These are phyloP conservation scores for Bufo gargarizans DNA, from an alignment of 2,113 vertebrate species.

Conservation along the genomic window DNA sequence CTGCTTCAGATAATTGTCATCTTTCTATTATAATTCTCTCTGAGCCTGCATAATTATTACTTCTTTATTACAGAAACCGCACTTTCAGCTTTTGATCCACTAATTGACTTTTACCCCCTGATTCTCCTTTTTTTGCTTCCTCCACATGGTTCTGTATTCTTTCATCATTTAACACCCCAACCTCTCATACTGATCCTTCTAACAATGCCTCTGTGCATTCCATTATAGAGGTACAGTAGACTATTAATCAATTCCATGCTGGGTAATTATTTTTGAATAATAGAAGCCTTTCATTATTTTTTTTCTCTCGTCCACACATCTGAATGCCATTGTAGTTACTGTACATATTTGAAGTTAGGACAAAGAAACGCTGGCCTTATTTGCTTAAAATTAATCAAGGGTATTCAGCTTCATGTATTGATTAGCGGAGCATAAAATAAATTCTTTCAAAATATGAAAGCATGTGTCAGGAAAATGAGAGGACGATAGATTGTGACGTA, in stretches of 20 bases:
- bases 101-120: constrained; percentile 63
- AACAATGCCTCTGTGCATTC: constrained; percentile 71
- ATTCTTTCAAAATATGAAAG: constrained; percentile 20
- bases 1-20: constrained; percentile 42
- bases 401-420: constrained; percentile 53
- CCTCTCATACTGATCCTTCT: constrained; percentile 68
- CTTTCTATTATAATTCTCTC: constrained; percentile 22
- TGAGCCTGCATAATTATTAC: constrained; percentile 57
- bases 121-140: constrained; percentile 45
- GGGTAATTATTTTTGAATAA: constrained; percentile 69
- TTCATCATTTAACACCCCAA: constrained; percentile 71
- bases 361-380: constrained; percentile 22
- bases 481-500: not conserved
- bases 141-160: constrained; percentile 63
- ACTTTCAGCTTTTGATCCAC: constrained; percentile 62
- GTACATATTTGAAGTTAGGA: constrained; percentile 45
- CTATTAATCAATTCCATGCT: constrained; percentile 77
- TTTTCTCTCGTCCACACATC: constrained; percentile 43
- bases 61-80: constrained; percentile 58
- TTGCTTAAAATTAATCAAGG: constrained; percentile 57
- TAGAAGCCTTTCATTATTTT: constrained; percentile 50
- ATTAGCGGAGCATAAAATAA: constrained; percentile 30
- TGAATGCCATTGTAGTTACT: constrained; percentile 39
- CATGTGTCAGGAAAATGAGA: not conserved
- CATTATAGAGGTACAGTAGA: constrained; percentile 73